Base-by-base conservation (phyloP, 1,140 invertebrate genomes). In the Diabrotica virgifera region DNA sequence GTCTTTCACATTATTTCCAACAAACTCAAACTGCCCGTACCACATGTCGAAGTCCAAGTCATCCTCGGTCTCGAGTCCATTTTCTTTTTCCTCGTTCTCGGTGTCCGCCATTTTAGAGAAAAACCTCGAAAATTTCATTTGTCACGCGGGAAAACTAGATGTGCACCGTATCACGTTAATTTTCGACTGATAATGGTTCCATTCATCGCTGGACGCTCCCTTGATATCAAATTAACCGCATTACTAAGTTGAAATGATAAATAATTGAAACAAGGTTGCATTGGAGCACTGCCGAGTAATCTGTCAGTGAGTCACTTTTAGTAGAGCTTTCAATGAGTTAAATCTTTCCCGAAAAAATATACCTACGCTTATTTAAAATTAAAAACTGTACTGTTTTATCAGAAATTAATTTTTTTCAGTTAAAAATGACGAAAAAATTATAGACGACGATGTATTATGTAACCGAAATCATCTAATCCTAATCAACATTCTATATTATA, bases 11-110 rank as follows among this genome's bases (percentile, higher is more conserved):
- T 72, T 67, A 40, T 75, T 71, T 55, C 89, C 89, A 68, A 90
- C 84, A 77, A 92, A 91, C 79, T 91, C 88, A 77, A 93, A 93
- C 81, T 93, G 91, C 53, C 90, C 91, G 76, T 92, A 89, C 90
- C 90, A 92, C 83, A 92, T 86, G 76, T 93, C 91, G 79, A 90
- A 90, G 77, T 91, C 90, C 74, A 92, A 81, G 66, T 88, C 87
- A 66, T 88, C 87, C 64, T 84, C 80, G 70, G 38, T 12, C 12
- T 53, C 52, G 5, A 36, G 10, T 14, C 38, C 51, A 53, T 37
- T 13, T 11, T 60, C 59, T 8, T 59, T 36, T 46, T 59, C 38
- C 11, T 62, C 60, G 6, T 51, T 50, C 13, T 36, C 36, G 6
- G 13, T 52, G 13, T 52, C 58, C 58, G 46, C 50, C 58, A 59